Evolutionary conservation across 2,888 invertebrate genomes (phyloP).

Genomic region (Torymus aiolomorphi): DNA sequence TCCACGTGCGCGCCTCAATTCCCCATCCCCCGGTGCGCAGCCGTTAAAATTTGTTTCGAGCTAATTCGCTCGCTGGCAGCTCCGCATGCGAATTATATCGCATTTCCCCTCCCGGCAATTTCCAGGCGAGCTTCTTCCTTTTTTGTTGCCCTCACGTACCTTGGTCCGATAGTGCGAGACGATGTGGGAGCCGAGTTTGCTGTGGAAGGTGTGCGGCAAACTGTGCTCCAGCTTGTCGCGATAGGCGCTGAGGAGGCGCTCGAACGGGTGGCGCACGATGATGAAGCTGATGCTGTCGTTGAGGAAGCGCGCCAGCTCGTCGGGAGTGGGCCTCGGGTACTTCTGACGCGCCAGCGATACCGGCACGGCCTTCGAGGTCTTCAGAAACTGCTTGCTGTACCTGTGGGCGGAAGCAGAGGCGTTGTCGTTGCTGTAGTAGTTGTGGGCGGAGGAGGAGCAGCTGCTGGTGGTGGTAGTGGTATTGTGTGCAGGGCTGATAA

Average conservation of each 20-base stretch:
- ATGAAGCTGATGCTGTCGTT: slow-evolving; percentile 87
- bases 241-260: slow-evolving; percentile 88
- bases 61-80: no score
- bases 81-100: no score
- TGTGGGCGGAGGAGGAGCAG: not conserved
- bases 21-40: no score
- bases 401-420: slow-evolving; percentile 66
- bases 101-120: no score
- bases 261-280: slow-evolving; percentile 89
- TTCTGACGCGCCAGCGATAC: slow-evolving; percentile 86
- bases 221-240: slow-evolving; percentile 90
- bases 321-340: slow-evolving; percentile 85
- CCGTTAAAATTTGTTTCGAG: no score
- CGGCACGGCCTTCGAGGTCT: slow-evolving; percentile 86
- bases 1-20: no score
- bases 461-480: no score
- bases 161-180: slow-evolving; percentile 83
- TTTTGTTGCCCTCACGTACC: slow-evolving; percentile 65
- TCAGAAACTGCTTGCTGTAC: slow-evolving; percentile 85
- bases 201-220: slow-evolving; percentile 88
- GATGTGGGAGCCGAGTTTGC: slow-evolving; percentile 87
- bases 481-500: no score
- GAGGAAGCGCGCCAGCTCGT: slow-evolving; percentile 84
- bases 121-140: no score
- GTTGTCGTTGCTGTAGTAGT: not conserved